Percentiles rank a stretch among this genome's conserved stretches.
Conservation (phyloP, 2,888 invertebrate species). For the Pyrochroa serraticornis region DNA sequence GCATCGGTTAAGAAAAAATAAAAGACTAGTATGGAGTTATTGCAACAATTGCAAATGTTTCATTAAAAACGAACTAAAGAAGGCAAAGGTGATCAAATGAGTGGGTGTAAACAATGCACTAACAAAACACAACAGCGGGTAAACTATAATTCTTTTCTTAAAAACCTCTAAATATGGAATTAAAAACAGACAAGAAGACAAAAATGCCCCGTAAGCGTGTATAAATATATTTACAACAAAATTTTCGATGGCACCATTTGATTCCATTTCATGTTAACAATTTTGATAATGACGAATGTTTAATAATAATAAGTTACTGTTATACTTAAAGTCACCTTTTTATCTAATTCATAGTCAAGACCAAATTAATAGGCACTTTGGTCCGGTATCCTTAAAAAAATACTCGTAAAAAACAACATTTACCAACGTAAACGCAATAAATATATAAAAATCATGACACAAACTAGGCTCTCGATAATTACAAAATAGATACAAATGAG, state of each 20-base stretch:
- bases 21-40: conserved; percentile 36
- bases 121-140: conserved; percentile 45
- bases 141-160: conserved; percentile 36
- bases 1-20: conserved; percentile 21
- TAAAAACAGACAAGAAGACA: conserved; percentile 41
- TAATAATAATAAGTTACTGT: conserved; percentile 13
- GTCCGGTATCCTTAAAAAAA: conserved; percentile 39
- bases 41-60: conserved; percentile 28
- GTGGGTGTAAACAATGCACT: conserved; percentile 37
- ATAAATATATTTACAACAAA: conserved; percentile 47
- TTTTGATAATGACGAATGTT: conserved; percentile 11
- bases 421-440: conserved; percentile 23
- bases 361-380: conserved; percentile 56
- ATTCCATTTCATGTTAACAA: conserved; percentile 45
- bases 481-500: conserved; percentile 11
- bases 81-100: conserved; percentile 12
- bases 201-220: conserved; percentile 46
- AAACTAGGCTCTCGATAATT: conserved; percentile 9
- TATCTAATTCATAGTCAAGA: conserved; percentile 20
- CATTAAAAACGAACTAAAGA: conserved; percentile 9
- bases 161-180: conserved; percentile 37
- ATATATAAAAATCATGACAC: conserved; percentile 28
- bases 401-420: conserved; percentile 19
- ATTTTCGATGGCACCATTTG: conserved; percentile 52
- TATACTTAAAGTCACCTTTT: conserved; percentile 17